These are phyloP conservation scores for Drosophila subobscura DNA, from an alignment of 1,140 invertebrate genomes.

Conservation along the genomic window DNA sequence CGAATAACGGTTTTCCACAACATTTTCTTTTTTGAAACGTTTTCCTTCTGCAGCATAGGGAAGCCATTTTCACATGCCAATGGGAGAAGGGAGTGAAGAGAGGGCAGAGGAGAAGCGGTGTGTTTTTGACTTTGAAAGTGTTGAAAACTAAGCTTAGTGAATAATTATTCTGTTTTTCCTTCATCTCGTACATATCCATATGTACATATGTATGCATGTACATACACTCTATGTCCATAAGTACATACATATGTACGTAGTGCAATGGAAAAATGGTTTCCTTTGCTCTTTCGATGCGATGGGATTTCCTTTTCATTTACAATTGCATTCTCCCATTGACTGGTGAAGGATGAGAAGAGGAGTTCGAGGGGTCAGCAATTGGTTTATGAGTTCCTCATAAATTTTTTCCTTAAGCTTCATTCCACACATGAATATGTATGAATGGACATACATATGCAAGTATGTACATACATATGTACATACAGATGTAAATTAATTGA, in stretches of 20 bases:
- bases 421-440: background rate
- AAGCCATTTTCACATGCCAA: slow-evolving; percentile 22
- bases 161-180: slow-evolving; percentile 73
- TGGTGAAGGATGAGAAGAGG: background rate
- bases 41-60: slow-evolving; percentile 16
- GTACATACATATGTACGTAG: background rate
- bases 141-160: too few species aligned
- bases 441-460: background rate
- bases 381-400: slow-evolving; percentile 51
- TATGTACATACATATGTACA: background rate
- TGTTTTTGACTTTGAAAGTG: slow-evolving; percentile 74
- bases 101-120: background rate
- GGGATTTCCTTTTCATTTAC: slow-evolving; percentile 45
- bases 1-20: slow-evolving; percentile 39
- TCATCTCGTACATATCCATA: too few species aligned
- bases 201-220: too few species aligned
- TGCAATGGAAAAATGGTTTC: background rate
- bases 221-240: too few species aligned
- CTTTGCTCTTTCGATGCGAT: slow-evolving; percentile 16
- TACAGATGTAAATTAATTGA: slow-evolving; percentile 4
- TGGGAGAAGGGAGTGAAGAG: too few species aligned
- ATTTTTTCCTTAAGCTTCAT: slow-evolving; percentile 14
- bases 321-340: slow-evolving; percentile 31
- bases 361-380: slow-evolving; percentile 24
- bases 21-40: slow-evolving; percentile 40